Percentiles rank a stretch among this genome's conserved stretches.
Evolutionary conservation across 1,140 invertebrate species (phyloP).

Genomic region (Lepidotrigona ventralis): DNA sequence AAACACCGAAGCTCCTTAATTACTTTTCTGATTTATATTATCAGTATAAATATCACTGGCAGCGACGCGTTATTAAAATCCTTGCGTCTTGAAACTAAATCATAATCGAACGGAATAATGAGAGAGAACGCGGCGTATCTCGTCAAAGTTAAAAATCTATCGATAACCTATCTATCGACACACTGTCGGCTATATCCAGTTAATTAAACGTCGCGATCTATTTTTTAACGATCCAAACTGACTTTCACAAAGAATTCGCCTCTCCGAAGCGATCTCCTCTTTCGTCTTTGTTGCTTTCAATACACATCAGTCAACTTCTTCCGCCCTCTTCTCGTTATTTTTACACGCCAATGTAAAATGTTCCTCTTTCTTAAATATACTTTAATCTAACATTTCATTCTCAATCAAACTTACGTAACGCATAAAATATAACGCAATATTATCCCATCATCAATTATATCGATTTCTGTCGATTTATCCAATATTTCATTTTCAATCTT

Average conservation of each 20-base stretch:
- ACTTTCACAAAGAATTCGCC: slow-evolving; percentile 52
- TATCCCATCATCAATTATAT: no score
- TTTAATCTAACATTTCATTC: not conserved
- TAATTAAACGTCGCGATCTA: slow-evolving; percentile 60
- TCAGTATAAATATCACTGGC: slow-evolving; percentile 20
- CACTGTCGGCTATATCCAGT: slow-evolving; percentile 31
- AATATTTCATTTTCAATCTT: no score
- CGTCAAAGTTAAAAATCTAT: not conserved
- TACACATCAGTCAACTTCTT: slow-evolving; percentile 19
- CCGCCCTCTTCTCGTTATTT: not conserved
- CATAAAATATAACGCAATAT: no score
- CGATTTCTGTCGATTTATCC: no score
- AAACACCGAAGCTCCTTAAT: slow-evolving; percentile 43
- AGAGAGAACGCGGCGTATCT: no score
- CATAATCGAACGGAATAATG: not conserved
- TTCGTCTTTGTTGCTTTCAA: slow-evolving; percentile 49
- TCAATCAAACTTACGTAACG: no score
- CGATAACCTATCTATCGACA: slow-evolving; percentile 19
- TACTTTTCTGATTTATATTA: slow-evolving; percentile 36
- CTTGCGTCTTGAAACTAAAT: slow-evolving; percentile 4
- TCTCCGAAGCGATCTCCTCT: slow-evolving; percentile 32
- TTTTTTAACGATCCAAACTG: slow-evolving; percentile 36
- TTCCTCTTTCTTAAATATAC: not conserved
- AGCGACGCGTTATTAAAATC: not conserved
- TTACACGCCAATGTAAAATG: not conserved